These are phyloP conservation scores for Orestias chungarensis DNA, from an alignment of 2,797 vertebrate species.

Conservation along the genomic window DNA sequence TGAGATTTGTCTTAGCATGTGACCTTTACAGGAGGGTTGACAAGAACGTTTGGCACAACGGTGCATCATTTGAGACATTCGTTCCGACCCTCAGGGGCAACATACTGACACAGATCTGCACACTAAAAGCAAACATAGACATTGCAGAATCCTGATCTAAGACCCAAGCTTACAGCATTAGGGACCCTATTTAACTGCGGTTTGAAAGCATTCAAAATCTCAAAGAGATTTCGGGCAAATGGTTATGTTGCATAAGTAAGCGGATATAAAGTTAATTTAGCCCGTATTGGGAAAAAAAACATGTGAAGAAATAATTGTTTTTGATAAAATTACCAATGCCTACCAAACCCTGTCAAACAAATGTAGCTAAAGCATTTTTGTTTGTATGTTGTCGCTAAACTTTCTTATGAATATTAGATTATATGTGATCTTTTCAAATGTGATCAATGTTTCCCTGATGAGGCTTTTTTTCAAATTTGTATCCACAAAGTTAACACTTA, in stretches of 20 bases:
- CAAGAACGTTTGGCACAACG: neutral
- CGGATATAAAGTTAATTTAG: neutral
- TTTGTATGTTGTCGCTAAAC: no score
- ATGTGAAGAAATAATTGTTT: no score
- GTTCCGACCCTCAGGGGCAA: conserved; percentile 5
- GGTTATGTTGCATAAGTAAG: neutral
- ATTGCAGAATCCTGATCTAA: neutral
- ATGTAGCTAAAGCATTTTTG: neutral
- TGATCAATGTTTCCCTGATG: no score
- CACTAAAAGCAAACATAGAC: neutral
- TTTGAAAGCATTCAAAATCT: neutral
- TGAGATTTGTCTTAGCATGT: conserved; percentile 10
- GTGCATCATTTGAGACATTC: neutral
- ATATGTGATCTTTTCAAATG: no score
- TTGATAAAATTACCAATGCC: no score
- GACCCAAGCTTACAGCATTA: neutral
- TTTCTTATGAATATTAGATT: no score
- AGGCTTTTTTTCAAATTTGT: no score
- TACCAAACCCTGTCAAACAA: no score
- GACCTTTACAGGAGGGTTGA: neutral
- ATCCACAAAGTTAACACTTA: no score
- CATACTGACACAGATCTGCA: neutral
- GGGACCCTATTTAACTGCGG: neutral
- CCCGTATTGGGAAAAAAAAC: neutral
- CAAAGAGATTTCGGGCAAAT: neutral